phyloP scores from a whole-genome alignment of 2,888 invertebrate species.

The Alsophila aescularia region DNA sequence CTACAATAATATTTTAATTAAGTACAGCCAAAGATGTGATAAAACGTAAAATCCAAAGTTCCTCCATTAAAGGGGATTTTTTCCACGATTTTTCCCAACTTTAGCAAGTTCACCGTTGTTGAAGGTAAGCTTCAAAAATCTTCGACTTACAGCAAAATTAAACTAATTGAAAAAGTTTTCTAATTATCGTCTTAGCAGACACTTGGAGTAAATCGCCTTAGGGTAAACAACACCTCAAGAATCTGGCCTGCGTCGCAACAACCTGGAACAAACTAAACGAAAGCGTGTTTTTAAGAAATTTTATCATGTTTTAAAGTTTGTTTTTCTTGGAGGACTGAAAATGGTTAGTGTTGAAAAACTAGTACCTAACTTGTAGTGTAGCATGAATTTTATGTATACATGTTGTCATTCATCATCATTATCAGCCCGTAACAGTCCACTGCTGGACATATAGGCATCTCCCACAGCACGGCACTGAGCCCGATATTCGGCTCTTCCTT shows the following conservation, averaged over 20 bases:
- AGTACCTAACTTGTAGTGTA: too few species aligned
- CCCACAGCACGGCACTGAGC: too few species aligned
- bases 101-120: slow-evolving; percentile 51
- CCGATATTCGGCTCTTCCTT: too few species aligned
- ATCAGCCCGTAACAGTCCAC: too few species aligned
- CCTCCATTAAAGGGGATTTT: slow-evolving; percentile 9
- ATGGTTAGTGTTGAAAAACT: too few species aligned
- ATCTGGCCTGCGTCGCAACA: slow-evolving; percentile 39
- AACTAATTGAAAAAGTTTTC: slow-evolving; percentile 84
- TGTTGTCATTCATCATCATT: too few species aligned
- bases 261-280: slow-evolving; percentile 11
- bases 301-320: neutral
- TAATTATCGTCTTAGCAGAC: slow-evolving; percentile 83
- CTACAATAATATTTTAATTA: neutral
- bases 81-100: slow-evolving; percentile 28
- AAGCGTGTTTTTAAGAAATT: neutral
- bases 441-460: too few species aligned
- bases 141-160: slow-evolving; percentile 77
- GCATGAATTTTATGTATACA: too few species aligned
- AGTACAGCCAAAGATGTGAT: slow-evolving; percentile 5
- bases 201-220: slow-evolving; percentile 82
- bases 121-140: slow-evolving; percentile 78
- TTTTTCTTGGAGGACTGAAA: neutral
- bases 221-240: slow-evolving; percentile 82
- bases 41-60: slow-evolving; percentile 13